Conservation (phyloP, 2,797 vertebrate genomes). For the Sebastes itinus region DNA sequence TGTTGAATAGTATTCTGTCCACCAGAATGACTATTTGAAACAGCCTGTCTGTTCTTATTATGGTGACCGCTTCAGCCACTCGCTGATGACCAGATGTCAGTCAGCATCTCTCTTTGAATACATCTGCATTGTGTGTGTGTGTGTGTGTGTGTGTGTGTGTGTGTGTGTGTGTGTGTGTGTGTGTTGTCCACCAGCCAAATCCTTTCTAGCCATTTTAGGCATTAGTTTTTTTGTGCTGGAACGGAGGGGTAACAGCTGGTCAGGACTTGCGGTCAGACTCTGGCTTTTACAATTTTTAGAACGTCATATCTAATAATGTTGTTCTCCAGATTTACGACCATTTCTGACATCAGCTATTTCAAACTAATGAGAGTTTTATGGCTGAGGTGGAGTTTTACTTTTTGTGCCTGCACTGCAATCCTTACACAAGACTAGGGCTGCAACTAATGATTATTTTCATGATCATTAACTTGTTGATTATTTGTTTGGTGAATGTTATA, state of each 20-base stretch:
- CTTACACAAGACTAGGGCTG: background rate
- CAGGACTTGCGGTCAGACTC: conserved; percentile 53
- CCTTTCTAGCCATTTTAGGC: conserved; percentile 47
- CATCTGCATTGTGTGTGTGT: conserved; percentile 6
- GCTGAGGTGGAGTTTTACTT: conserved; percentile 7
- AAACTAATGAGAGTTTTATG: conserved; percentile 18
- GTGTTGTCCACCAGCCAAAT: conserved; percentile 48
- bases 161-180: conserved; percentile 6
- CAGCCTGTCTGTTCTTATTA: conserved; percentile 36
- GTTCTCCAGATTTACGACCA: conserved; percentile 46
- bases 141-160: background rate
- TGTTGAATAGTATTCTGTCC: background rate
- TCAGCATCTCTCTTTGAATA: conserved; percentile 22
- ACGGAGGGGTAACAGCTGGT: conserved; percentile 56
- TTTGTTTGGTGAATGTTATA: background rate
- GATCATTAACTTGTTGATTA: background rate
- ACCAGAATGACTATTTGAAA: conserved; percentile 14
- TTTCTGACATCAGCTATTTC: conserved; percentile 48
- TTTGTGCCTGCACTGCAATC: background rate
- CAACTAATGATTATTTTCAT: background rate
- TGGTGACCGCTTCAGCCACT: conserved; percentile 15
- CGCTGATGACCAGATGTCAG: conserved; percentile 48
- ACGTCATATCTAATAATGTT: conserved; percentile 51
- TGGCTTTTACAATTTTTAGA: conserved; percentile 48
- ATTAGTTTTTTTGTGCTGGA: conserved; percentile 52